A percentile compares a stretch with the other conserved stretches of the same genome.
phyloP scores from a whole-genome alignment of 2,888 invertebrate species.

The Plagodis dolabraria region DNA sequence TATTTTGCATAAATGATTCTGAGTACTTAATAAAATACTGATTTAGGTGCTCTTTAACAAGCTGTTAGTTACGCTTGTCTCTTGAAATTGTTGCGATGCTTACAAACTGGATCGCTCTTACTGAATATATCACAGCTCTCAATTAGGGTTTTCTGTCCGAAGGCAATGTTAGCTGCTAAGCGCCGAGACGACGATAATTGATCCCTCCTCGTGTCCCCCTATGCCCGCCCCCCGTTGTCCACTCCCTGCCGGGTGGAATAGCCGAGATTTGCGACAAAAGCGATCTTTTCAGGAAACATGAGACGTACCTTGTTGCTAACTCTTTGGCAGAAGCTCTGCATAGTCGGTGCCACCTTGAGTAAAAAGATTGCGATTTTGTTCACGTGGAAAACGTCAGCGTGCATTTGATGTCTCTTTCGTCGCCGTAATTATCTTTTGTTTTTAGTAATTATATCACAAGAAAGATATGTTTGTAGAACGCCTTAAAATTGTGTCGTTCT shows the following conservation, averaged over 20 bases:
- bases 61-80: no score
- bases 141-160: background rate
- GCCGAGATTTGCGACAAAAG: constrained; percentile 19
- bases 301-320: constrained; percentile 1
- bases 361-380: background rate
- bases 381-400: background rate
- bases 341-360: background rate
- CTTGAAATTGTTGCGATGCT: no score
- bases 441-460: no score
- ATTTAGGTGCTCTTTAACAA: no score
- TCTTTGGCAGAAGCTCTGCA: constrained; percentile 1
- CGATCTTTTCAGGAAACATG: constrained; percentile 20
- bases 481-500: no score
- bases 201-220: constrained; percentile 4
- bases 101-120: background rate
- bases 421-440: no score
- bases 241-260: constrained; percentile 17
- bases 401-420: no score
- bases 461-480: no score
- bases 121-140: background rate
- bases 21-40: no score
- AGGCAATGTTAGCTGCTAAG: constrained; percentile 14
- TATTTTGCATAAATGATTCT: no score
- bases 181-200: constrained; percentile 40
- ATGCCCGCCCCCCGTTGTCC: constrained; percentile 12